Conservation (phyloP, 2,113 vertebrate species). For the Aleadryas rufinucha region DNA sequence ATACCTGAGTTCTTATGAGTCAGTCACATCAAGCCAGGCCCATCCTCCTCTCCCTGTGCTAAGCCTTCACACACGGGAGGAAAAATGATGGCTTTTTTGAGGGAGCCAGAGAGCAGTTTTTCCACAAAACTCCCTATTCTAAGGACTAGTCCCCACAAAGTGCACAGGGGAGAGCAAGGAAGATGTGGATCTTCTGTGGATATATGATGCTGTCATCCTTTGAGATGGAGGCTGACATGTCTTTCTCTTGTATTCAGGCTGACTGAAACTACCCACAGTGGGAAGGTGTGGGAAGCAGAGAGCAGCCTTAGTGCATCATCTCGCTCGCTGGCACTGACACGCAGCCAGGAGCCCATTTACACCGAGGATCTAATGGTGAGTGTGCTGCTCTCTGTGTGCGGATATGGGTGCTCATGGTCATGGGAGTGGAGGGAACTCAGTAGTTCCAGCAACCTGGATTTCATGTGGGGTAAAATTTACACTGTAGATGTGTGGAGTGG, state of each 20-base stretch:
- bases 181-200: background rate
- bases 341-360: slow-evolving; percentile 90
- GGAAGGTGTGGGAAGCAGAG: slow-evolving; percentile 82
- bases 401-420: background rate
- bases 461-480: background rate
- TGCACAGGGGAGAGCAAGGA: background rate
- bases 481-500: background rate
- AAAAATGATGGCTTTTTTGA: background rate
- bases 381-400: background rate
- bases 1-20: background rate
- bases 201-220: background rate
- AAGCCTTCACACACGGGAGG: background rate
- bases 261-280: slow-evolving; percentile 86
- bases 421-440: background rate
- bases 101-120: background rate
- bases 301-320: slow-evolving; percentile 50
- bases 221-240: background rate
- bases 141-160: background rate
- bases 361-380: slow-evolving; percentile 83
- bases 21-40: background rate
- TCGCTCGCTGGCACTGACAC: slow-evolving; percentile 82
- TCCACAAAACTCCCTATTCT: background rate
- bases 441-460: background rate
- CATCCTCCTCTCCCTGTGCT: background rate
- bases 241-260: slow-evolving; percentile 72